These are phyloP conservation scores for Otis tarda DNA, from an alignment of 2,113 vertebrate species.

Conservation along the genomic window DNA sequence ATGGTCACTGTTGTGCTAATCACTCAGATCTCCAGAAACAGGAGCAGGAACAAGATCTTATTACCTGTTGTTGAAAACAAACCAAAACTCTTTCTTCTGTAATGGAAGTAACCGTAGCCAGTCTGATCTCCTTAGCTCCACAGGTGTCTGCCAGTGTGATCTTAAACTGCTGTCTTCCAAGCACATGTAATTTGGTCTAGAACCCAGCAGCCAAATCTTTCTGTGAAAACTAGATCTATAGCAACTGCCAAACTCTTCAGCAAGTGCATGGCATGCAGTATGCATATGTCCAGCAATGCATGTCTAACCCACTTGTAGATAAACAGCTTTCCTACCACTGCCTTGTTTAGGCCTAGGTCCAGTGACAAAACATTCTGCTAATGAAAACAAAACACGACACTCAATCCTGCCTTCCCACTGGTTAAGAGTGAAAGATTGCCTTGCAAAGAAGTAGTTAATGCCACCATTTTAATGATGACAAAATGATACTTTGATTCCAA, in stretches of 20 bases:
- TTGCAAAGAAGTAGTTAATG: background rate
- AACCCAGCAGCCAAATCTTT: background rate
- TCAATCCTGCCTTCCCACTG: constrained; percentile 1
- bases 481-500: background rate
- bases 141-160: background rate
- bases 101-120: background rate
- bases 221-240: background rate
- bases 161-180: background rate
- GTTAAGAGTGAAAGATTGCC: background rate
- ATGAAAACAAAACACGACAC: constrained; percentile 10
- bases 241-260: background rate
- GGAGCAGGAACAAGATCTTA: background rate
- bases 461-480: background rate
- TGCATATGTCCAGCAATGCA: rapidly evolving
- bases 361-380: constrained; percentile 18
- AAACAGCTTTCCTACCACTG: background rate
- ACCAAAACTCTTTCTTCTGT: background rate
- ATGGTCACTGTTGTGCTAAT: background rate
- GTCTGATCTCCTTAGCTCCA: background rate
- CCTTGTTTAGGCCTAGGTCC: background rate
- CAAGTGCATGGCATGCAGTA: background rate
- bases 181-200: background rate
- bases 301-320: background rate
- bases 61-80: constrained; percentile 3
- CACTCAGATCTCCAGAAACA: constrained; percentile 3